These are phyloP conservation scores for Plebejus anna DNA, from an alignment of 2,888 invertebrate genomes.

Conservation along the genomic window DNA sequence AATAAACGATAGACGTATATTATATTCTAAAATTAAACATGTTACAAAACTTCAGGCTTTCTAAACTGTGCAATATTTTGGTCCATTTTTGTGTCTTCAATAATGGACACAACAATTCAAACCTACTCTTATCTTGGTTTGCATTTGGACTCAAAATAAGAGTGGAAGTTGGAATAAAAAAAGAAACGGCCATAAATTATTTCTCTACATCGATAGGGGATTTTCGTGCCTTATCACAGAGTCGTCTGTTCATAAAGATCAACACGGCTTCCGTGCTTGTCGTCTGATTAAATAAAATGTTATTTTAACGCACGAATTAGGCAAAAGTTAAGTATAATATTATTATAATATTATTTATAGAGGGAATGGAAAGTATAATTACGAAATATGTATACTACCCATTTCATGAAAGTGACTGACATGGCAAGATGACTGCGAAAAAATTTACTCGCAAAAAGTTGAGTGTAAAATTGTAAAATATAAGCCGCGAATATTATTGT, in stretches of 20 bases:
- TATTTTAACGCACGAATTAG: neutral
- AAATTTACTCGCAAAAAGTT: neutral
- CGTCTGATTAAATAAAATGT: conserved; percentile 43
- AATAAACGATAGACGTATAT: neutral
- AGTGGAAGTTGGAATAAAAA: neutral
- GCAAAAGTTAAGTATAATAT: neutral
- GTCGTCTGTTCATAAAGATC: conserved; percentile 49
- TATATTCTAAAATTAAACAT: neutral
- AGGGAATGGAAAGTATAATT: neutral
- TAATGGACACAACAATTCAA: neutral
- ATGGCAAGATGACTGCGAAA: neutral
- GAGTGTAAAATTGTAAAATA: conserved; percentile 8
- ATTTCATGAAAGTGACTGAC: neutral
- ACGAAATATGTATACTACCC: neutral
- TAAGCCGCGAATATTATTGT: conserved; percentile 3
- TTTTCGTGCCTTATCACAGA: conserved; percentile 56
- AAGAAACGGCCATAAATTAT: conserved; percentile 27
- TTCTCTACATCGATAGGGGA: conserved; percentile 34
- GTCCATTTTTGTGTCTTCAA: no score
- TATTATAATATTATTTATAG: no score
- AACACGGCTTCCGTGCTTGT: conserved; percentile 47
- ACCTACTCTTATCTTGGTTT: no score
- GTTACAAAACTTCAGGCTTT: neutral
- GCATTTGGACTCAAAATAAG: neutral
- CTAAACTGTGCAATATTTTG: neutral